Conservation (phyloP, 2,797 vertebrate genomes). For the Pteropus rufus region DNA sequence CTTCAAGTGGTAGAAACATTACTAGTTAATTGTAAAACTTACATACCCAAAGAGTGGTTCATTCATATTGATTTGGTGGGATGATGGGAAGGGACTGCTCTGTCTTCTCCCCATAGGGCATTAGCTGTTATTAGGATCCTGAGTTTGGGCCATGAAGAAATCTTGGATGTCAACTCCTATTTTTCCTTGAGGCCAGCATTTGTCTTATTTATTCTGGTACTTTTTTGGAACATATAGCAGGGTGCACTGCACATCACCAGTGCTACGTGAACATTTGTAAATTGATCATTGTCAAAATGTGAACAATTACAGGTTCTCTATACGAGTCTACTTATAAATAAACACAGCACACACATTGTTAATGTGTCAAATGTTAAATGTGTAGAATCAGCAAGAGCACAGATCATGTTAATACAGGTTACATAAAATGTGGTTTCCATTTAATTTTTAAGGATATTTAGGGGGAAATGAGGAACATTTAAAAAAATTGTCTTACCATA, state of each 20-base stretch:
- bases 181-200: not conserved
- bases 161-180: not conserved
- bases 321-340: not conserved
- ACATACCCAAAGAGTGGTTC: not conserved
- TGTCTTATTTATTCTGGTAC: not conserved
- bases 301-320: not conserved
- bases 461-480: not conserved
- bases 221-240: no score
- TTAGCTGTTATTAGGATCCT: not conserved
- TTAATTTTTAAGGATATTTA: constrained; percentile 25
- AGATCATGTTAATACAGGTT: constrained; percentile 43
- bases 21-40: not conserved
- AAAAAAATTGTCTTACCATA: constrained; percentile 81
- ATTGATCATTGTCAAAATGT: not conserved
- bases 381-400: constrained; percentile 59
- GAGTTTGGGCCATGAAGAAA: not conserved
- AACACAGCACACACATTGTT: constrained; percentile 31
- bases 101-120: not conserved
- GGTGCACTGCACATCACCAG: not conserved
- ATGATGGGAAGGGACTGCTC: not conserved
- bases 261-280: not conserved
- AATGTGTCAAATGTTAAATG: constrained; percentile 57
- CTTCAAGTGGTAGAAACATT: not conserved
- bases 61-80: not conserved
- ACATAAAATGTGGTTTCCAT: not conserved